Evolutionary conservation across 2,113 vertebrate species (phyloP).

Genomic region (Alaudala cheleensis): DNA sequence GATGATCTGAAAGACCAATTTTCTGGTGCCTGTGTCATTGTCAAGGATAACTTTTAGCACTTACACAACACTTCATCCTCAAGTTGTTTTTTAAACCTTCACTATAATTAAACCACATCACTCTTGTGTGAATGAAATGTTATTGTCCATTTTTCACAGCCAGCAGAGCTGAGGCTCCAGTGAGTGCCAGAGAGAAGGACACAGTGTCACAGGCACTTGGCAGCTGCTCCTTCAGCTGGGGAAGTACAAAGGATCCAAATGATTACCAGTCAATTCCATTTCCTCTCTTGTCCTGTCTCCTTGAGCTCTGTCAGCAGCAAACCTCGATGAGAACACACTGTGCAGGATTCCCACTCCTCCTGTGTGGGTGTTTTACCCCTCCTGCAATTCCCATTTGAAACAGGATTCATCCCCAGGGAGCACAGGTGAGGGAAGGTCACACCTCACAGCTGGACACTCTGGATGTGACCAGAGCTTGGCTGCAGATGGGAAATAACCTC

Average conservation of each 20-base stretch:
- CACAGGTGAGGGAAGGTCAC: not conserved
- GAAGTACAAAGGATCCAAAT: not conserved
- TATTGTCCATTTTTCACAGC: not conserved
- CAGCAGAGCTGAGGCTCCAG: not conserved
- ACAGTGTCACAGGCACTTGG: not conserved
- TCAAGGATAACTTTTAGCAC: not conserved
- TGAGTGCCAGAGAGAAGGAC: not conserved
- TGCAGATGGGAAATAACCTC: not conserved
- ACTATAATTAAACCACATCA: conserved; percentile 17
- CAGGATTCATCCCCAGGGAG: not conserved
- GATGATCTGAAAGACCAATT: not conserved
- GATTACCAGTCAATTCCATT: not conserved
- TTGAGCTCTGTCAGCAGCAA: not conserved
- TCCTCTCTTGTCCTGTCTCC: not conserved
- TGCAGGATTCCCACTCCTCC: not conserved
- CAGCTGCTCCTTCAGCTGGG: not conserved
- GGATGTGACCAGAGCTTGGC: not conserved
- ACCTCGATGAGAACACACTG: not conserved
- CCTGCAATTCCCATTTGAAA: not conserved
- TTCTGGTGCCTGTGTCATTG: not conserved
- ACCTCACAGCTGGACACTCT: not conserved
- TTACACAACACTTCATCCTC: not conserved
- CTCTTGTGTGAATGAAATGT: not conserved
- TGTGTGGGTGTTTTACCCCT: not conserved
- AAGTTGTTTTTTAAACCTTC: conserved; percentile 35